Evolutionary conservation across 1,140 invertebrate genomes (phyloP).

Genomic region (Melitaea cinxia): DNA sequence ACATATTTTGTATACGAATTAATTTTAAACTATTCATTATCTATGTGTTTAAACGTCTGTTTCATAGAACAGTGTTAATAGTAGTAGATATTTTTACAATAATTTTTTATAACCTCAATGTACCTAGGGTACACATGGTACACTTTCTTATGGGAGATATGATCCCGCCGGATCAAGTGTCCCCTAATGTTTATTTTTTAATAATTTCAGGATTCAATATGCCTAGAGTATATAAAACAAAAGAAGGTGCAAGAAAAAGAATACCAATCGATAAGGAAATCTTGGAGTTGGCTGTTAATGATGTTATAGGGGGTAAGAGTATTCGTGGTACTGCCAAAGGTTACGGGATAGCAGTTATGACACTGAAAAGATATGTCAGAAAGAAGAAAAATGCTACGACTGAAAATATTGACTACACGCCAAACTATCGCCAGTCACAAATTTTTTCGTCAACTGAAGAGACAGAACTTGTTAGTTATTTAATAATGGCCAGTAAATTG

Average conservation of each 20-base stretch:
- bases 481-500: conserved; percentile 26
- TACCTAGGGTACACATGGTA: conserved; percentile 25
- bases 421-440: conserved; percentile 27
- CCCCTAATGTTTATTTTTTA: conserved; percentile 27
- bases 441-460: conserved; percentile 24
- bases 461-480: conserved; percentile 25
- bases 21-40: conserved; percentile 5
- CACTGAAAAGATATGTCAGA: conserved; percentile 24
- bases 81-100: conserved; percentile 21
- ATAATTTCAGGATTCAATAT: conserved; percentile 27
- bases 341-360: neutral
- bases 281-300: conserved; percentile 22
- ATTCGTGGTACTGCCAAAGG: conserved; percentile 28
- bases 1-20: neutral
- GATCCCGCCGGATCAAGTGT: conserved; percentile 28
- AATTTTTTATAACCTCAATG: conserved; percentile 26
- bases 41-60: conserved; percentile 23
- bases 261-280: conserved; percentile 26
- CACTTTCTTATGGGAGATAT: conserved; percentile 27
- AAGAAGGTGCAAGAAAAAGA: conserved; percentile 11
- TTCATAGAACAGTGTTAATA: conserved; percentile 20
- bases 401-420: conserved; percentile 24
- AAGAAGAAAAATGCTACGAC: conserved; percentile 28
- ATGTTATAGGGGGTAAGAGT: conserved; percentile 23
- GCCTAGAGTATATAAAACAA: conserved; percentile 27